Percentiles rank a stretch among this genome's conserved stretches.
Evolutionary conservation across 1,140 invertebrate species (phyloP).

Genomic region (Lanistes nyassanus): DNA sequence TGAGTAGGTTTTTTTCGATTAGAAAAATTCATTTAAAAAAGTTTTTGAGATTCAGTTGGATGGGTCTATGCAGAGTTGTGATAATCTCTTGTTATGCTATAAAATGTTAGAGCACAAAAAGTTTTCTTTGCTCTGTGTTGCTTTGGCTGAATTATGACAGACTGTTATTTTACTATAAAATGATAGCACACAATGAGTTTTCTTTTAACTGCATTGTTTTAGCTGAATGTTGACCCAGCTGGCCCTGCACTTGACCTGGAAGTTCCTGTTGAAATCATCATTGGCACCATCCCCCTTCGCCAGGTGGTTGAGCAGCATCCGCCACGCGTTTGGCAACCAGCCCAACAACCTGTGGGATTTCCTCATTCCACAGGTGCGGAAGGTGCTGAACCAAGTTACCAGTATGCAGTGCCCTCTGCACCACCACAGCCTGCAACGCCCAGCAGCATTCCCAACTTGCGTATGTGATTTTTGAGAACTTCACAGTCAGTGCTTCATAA

Average conservation of each 20-base stretch:
- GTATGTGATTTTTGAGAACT: constrained; percentile 1
- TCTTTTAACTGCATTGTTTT: not conserved
- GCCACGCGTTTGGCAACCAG: constrained; percentile 6
- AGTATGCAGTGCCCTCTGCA: not conserved
- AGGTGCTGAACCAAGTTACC: not conserved
- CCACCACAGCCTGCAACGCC: not conserved
- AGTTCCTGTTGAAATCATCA: constrained; percentile 49
- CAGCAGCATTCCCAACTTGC: constrained; percentile 15
- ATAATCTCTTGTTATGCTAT: no score
- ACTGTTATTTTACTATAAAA: no score
- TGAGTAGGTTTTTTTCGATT: no score
- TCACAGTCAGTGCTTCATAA: no score
- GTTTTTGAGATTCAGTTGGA: no score
- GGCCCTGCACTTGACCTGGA: constrained; percentile 47
- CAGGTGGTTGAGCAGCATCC: constrained; percentile 33
- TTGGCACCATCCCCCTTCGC: constrained; percentile 47
- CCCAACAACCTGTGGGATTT: not conserved
- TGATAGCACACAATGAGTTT: not conserved
- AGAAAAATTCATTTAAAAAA: no score
- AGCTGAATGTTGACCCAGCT: constrained; percentile 53
- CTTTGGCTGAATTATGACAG: no score
- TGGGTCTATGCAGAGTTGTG: no score
- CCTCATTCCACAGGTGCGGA: not conserved
- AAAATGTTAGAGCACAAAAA: no score
- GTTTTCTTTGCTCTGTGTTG: no score